phyloP scores from a whole-genome alignment of 2,113 vertebrate genomes.

The Aldabrachelys gigantea region DNA sequence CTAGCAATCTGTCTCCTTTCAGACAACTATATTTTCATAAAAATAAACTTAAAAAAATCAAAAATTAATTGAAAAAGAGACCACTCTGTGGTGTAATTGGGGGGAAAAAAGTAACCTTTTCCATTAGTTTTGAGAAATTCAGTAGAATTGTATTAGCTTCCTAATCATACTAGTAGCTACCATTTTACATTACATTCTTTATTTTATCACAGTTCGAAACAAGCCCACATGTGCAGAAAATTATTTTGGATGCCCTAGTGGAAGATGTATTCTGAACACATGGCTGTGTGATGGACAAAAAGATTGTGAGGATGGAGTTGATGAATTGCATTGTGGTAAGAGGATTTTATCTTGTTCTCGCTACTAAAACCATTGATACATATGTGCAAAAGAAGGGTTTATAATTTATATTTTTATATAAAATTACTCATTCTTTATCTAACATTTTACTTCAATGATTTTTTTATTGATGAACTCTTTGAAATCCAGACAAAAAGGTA shows the following conservation, averaged over 20 bases:
- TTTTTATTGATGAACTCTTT: background rate
- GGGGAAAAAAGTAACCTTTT: background rate
- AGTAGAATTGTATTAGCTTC: constrained; percentile 60
- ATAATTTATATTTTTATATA: background rate
- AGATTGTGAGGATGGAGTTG: constrained; percentile 96
- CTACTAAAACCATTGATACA: background rate
- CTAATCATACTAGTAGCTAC: constrained; percentile 70
- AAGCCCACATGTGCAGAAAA: constrained; percentile 95
- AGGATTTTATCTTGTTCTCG: constrained; percentile 41
- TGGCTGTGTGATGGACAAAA: constrained; percentile 98
- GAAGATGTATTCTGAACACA: constrained; percentile 97
- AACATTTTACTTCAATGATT: background rate
- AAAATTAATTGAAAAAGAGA: background rate
- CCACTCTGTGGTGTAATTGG: background rate
- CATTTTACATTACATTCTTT: constrained; percentile 76
- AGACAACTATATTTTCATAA: background rate
- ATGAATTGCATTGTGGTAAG: constrained; percentile 95
- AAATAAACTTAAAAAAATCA: background rate
- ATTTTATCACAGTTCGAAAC: constrained; percentile 88
- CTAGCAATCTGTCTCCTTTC: background rate
- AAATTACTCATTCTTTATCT: background rate
- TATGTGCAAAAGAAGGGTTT: background rate
- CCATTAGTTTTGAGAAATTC: constrained; percentile 22
- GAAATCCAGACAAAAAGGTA: background rate
- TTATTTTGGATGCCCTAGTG: constrained; percentile 97